A percentile compares a stretch with the other conserved stretches of the same genome.
phyloP scores from a whole-genome alignment of 2,797 vertebrate genomes.

The Gymnopithys bicolor region DNA sequence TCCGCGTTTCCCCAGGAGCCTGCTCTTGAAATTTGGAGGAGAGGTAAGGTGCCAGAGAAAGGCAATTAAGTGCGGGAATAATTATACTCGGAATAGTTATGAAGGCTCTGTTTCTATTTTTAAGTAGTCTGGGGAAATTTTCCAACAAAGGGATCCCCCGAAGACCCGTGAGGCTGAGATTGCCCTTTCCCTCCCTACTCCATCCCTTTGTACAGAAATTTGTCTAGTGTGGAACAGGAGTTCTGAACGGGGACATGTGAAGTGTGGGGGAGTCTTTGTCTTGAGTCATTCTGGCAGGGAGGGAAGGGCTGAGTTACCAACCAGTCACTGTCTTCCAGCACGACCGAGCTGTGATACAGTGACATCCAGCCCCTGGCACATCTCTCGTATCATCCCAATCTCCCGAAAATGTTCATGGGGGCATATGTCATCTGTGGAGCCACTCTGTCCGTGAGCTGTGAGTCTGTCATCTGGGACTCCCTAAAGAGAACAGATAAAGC shows the following conservation, averaged over 20 bases:
- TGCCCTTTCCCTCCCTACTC: not conserved
- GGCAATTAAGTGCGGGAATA: conserved; percentile 32
- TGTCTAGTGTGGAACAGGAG: conserved; percentile 22
- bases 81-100: not conserved
- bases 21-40: conserved; percentile 53
- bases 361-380: not conserved
- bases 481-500: conserved; percentile 11
- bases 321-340: conserved; percentile 45
- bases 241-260: conserved; percentile 23
- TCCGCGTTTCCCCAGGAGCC: not conserved
- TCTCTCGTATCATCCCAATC: not conserved
- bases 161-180: not conserved
- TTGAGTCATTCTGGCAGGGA: conserved; percentile 44
- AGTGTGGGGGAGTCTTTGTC: conserved; percentile 53
- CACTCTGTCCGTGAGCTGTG: not conserved
- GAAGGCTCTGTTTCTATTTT: conserved; percentile 52
- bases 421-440: not conserved
- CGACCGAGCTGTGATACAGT: not conserved
- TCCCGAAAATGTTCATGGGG: not conserved
- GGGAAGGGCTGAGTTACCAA: conserved; percentile 52
- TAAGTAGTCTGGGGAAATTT: conserved; percentile 27
- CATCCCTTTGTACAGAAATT: conserved; percentile 2
- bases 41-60: conserved; percentile 29
- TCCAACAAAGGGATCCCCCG: conserved; percentile 29
- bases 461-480: not conserved